These are phyloP conservation scores for Grapholita molesta DNA, from an alignment of 1,140 invertebrate genomes.

Conservation along the genomic window DNA sequence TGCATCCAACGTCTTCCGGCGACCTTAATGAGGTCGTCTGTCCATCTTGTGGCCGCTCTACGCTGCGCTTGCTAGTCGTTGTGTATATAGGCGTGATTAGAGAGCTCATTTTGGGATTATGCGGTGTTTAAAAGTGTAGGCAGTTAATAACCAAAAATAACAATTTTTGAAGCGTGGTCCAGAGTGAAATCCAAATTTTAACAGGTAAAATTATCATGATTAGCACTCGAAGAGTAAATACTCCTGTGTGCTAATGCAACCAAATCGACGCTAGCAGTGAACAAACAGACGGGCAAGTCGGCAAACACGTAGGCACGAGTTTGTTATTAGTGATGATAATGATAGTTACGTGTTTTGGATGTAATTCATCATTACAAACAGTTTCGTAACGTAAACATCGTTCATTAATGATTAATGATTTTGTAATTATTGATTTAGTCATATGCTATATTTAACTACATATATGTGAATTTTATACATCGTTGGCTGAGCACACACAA, in stretches of 20 bases:
- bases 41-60: too few relatives aligned
- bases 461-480: too few relatives aligned
- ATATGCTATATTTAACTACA: too few relatives aligned
- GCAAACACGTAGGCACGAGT: conserved; percentile 43
- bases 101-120: too few relatives aligned
- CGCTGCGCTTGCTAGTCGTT: not conserved
- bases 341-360: conserved; percentile 28
- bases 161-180: conserved; percentile 29
- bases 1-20: too few relatives aligned
- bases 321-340: conserved; percentile 36
- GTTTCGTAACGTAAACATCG: not conserved
- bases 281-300: conserved; percentile 23
- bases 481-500: too few relatives aligned
- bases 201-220: conserved; percentile 37
- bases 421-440: too few relatives aligned
- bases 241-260: conserved; percentile 39
- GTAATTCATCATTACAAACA: not conserved
- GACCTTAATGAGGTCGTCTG: too few relatives aligned
- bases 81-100: not conserved
- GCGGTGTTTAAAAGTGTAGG: too few relatives aligned
- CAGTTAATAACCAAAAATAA: not conserved
- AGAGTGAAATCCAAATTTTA: conserved; percentile 39
- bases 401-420: too few relatives aligned
- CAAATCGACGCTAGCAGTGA: conserved; percentile 51
- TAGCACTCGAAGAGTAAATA: conserved; percentile 30